Percentiles rank a stretch among this genome's conserved stretches.
These are phyloP conservation scores for Symphodus melops DNA, from an alignment of 2,113 vertebrate species.

Conservation along the genomic window DNA sequence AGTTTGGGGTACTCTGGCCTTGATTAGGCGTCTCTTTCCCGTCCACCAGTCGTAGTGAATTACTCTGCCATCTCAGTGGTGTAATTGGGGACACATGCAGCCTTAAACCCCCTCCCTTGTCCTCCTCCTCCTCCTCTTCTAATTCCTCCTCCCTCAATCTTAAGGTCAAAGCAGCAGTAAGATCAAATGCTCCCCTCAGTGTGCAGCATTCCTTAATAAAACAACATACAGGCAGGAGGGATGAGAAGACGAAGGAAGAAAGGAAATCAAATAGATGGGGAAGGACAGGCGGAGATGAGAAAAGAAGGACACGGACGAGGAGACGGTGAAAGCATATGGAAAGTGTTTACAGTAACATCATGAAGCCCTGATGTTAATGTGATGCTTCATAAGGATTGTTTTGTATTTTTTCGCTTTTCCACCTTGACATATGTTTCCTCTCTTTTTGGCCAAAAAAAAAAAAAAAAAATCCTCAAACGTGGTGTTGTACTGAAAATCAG, in stretches of 20 bases:
- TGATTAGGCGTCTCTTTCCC: conserved; percentile 72
- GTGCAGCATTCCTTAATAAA: conserved; percentile 70
- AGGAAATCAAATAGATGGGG: conserved; percentile 50
- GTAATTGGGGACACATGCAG: conserved; percentile 84
- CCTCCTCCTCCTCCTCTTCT: conserved; percentile 10
- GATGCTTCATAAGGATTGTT: conserved; percentile 35
- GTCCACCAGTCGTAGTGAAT: conserved; percentile 67
- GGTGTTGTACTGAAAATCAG: too few relatives aligned
- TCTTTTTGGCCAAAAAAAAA: conserved; percentile 2
- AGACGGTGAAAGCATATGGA: conserved; percentile 67
- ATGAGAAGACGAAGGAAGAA: conserved; percentile 17
- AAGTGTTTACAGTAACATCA: conserved; percentile 72
- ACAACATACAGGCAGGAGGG: conserved; percentile 56
- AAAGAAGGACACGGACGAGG: conserved; percentile 18
- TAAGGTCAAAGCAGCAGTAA: conserved; percentile 67
- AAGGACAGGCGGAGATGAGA: conserved; percentile 35
- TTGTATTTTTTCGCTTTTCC: background rate
- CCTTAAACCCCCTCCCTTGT: conserved; percentile 50
- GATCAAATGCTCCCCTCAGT: conserved; percentile 73
- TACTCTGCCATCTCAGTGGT: conserved; percentile 65
- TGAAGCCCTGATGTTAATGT: conserved; percentile 65
- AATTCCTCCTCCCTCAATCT: conserved; percentile 39
- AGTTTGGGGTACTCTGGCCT: conserved; percentile 65
- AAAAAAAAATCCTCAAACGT: background rate
- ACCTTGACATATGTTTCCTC: conserved; percentile 14